phyloP scores from a whole-genome alignment of 2,797 vertebrate species.

The Hypotaenidia philippensis region DNA sequence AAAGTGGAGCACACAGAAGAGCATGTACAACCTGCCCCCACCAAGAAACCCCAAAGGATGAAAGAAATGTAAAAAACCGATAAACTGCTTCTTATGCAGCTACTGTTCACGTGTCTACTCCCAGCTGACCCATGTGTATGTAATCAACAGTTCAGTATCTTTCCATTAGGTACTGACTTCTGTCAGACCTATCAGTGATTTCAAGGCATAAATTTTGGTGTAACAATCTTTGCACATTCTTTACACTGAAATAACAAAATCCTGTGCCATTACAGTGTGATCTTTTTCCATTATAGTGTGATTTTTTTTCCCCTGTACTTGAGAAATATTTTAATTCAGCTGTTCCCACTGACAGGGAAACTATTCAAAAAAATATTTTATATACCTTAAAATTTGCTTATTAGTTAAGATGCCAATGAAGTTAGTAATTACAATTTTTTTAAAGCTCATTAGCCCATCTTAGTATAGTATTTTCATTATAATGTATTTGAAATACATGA shows the following conservation, averaged over 20 bases:
- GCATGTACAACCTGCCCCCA: not conserved
- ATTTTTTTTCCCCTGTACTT: not conserved
- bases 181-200: not conserved
- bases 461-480: not conserved
- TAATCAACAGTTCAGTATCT: not conserved
- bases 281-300: not conserved
- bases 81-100: not conserved
- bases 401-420: not conserved
- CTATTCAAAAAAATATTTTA: not conserved
- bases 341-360: not conserved
- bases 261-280: not conserved
- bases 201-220: not conserved
- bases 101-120: not conserved
- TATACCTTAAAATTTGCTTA: not conserved
- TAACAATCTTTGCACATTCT: not conserved
- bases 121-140: not conserved
- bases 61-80: not conserved
- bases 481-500: not conserved
- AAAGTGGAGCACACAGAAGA: not conserved
- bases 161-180: not conserved
- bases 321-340: not conserved
- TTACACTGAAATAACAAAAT: not conserved
- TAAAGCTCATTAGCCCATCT: not conserved
- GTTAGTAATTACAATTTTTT: not conserved
- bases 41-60: not conserved